A percentile compares a stretch with the other conserved stretches of the same genome.
These are phyloP conservation scores for Stichopus horrens DNA, from an alignment of 53 echinoderm and acorn worm genomes.

Conservation along the genomic window DNA sequence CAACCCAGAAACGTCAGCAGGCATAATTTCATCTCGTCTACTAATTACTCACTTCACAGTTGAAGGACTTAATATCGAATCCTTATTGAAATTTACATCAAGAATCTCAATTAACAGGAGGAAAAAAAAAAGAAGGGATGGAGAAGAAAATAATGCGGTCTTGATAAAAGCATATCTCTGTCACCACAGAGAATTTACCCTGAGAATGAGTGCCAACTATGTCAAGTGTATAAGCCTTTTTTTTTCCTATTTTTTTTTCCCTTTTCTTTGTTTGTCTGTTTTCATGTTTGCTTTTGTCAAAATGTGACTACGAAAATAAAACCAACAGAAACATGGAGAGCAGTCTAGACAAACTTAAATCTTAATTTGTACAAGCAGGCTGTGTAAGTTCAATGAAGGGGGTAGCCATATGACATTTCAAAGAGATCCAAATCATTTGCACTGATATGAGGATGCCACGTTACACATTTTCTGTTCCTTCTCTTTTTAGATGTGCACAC, in stretches of 20 bases:
- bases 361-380: too few species aligned
- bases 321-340: neutral
- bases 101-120: neutral
- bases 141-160: neutral
- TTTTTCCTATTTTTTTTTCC: neutral
- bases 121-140: neutral
- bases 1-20: constrained; percentile 29
- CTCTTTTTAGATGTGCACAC: too few species aligned
- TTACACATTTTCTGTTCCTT: too few species aligned
- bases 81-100: constrained; percentile 6
- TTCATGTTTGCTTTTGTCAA: neutral
- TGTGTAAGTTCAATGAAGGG: too few species aligned
- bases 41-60: constrained; percentile 18
- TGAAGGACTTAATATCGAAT: constrained; percentile 7
- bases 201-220: constrained; percentile 5
- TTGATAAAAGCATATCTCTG: constrained; percentile 6
- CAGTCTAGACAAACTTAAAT: neutral
- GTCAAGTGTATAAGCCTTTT: neutral
- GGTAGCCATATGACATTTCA: too few species aligned
- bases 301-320: neutral
- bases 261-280: too few species aligned
- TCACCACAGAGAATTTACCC: constrained; percentile 1
- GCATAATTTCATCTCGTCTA: constrained; percentile 13
- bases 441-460: too few species aligned
- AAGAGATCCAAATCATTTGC: too few species aligned